These are phyloP conservation scores for Achatina immaculata DNA, from an alignment of 1,140 invertebrate genomes.

Conservation along the genomic window DNA sequence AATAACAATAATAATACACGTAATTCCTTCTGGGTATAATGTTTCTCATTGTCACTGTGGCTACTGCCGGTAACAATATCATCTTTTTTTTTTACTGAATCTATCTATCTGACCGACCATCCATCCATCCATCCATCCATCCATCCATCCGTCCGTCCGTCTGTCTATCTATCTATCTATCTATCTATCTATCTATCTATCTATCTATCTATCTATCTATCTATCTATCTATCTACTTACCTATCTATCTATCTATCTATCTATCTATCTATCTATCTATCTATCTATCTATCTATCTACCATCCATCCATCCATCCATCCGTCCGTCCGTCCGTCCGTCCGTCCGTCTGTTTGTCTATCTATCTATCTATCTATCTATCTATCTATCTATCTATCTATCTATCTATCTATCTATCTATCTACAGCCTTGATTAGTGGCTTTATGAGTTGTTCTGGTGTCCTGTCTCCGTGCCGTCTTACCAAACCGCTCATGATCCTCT, in stretches of 20 bases:
- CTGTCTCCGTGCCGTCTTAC: no score
- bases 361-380: background rate
- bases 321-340: background rate
- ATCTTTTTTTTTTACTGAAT: no score
- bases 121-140: background rate
- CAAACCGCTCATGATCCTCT: no score
- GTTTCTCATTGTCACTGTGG: no score
- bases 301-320: no score
- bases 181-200: background rate
- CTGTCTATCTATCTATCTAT: background rate
- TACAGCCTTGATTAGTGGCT: no score
- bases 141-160: background rate
- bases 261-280: slow-evolving; percentile 1
- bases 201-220: background rate
- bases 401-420: background rate
- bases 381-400: background rate
- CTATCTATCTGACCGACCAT: background rate
- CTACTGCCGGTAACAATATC: no score
- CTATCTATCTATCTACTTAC: background rate
- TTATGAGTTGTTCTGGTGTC: no score
- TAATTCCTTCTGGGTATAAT: no score
- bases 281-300: no score
- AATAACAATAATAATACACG: no score
- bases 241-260: background rate
- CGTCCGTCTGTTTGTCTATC: background rate